Conservation (phyloP, 2,113 vertebrate genomes). For the Dasyornis broadbenti region DNA sequence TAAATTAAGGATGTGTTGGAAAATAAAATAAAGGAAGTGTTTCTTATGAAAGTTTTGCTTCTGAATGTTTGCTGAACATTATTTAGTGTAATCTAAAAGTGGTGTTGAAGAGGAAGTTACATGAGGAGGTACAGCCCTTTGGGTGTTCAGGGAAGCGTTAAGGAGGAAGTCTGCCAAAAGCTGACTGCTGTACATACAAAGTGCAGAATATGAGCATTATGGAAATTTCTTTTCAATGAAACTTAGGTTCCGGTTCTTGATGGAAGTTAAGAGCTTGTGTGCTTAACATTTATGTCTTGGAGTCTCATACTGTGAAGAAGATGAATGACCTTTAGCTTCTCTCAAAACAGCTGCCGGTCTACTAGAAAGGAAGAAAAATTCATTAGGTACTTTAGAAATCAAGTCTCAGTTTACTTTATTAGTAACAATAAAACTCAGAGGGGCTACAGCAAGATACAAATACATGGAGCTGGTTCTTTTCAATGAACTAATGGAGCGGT, state of each 20-base stretch:
- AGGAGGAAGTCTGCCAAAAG: background rate
- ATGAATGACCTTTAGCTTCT: background rate
- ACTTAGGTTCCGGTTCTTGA: background rate
- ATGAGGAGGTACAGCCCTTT: background rate
- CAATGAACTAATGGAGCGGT: fast-evolving
- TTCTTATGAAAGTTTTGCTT: background rate
- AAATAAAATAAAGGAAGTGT: background rate
- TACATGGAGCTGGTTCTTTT: background rate
- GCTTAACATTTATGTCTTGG: background rate
- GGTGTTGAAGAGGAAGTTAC: background rate
- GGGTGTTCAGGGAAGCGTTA: background rate
- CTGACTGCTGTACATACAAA: background rate
- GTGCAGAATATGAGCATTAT: background rate
- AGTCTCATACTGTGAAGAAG: background rate
- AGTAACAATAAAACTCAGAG: background rate
- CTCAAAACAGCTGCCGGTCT: background rate
- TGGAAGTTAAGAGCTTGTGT: too few relatives aligned
- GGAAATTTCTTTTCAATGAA: background rate
- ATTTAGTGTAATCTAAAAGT: background rate
- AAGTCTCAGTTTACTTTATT: background rate
- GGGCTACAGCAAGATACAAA: background rate
- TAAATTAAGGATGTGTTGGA: background rate
- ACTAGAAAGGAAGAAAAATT: background rate
- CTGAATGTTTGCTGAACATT: background rate
- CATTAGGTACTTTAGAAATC: background rate